phyloP scores from a whole-genome alignment of 2,797 vertebrate species.

The Pseudotriccus pelzelni region DNA sequence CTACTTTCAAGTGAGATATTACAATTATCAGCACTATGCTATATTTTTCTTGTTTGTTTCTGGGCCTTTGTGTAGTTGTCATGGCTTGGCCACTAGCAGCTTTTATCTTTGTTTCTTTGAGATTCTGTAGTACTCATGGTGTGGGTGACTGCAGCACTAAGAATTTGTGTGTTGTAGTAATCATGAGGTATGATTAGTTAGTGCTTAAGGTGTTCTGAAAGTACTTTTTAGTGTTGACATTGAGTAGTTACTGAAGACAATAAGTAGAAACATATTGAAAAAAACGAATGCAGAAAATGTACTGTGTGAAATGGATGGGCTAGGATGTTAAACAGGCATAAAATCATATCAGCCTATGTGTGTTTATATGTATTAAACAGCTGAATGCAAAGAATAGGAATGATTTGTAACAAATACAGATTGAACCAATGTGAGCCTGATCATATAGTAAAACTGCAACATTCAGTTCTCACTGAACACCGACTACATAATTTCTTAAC shows the following conservation, averaged over 20 bases:
- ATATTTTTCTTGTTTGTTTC: background rate
- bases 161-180: background rate
- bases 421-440: background rate
- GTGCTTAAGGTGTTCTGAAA: background rate
- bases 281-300: background rate
- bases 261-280: background rate
- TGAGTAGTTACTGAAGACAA: background rate
- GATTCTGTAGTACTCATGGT: background rate
- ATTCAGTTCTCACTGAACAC: background rate
- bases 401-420: background rate
- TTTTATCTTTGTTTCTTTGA: background rate
- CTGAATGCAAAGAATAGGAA: background rate
- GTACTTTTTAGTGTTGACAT: background rate
- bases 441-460: background rate
- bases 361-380: background rate
- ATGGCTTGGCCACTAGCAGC: background rate
- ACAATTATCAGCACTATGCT: background rate
- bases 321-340: background rate
- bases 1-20: background rate
- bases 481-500: background rate
- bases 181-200: accelerated
- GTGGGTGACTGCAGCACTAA: background rate
- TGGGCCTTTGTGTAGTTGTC: background rate
- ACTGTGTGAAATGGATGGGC: background rate
- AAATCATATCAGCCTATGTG: background rate